These are phyloP conservation scores for Lycia hirtaria DNA, from an alignment of 2,888 invertebrate species.

Conservation along the genomic window DNA sequence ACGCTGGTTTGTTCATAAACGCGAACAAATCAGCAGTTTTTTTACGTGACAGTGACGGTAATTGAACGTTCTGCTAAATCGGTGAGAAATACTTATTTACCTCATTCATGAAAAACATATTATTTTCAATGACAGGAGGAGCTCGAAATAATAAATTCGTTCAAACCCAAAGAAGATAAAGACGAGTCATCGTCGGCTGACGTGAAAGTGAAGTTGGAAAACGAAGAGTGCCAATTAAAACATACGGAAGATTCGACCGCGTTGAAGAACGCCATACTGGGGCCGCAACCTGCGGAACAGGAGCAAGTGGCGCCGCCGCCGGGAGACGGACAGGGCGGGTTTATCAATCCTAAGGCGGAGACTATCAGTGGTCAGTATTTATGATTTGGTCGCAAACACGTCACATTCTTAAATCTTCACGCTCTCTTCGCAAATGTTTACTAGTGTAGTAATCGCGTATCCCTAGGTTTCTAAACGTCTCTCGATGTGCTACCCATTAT, in stretches of 20 bases:
- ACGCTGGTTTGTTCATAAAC: no score
- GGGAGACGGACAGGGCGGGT: constrained; percentile 45
- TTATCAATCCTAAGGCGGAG: constrained; percentile 61
- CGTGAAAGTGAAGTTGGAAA: constrained; percentile 65
- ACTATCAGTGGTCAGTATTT: constrained; percentile 56
- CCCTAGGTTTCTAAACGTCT: no score
- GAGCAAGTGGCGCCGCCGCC: constrained; percentile 56
- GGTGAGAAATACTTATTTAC: no score
- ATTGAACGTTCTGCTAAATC: no score
- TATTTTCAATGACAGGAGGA: constrained; percentile 84
- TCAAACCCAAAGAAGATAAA: constrained; percentile 88
- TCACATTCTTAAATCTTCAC: no score
- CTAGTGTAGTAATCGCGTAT: no score
- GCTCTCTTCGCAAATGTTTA: no score
- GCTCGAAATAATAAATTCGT: constrained; percentile 88
- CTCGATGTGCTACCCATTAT: no score
- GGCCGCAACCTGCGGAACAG: constrained; percentile 67
- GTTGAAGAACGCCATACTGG: constrained; percentile 75
- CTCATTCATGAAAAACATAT: not conserved
- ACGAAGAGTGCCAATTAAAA: constrained; percentile 67
- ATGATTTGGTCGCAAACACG: no score
- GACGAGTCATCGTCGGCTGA: constrained; percentile 60
- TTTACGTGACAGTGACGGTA: no score
- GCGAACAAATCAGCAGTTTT: no score
- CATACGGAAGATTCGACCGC: constrained; percentile 80